Conservation (phyloP, 2,888 invertebrate genomes). For the Vesta saturnalis region DNA sequence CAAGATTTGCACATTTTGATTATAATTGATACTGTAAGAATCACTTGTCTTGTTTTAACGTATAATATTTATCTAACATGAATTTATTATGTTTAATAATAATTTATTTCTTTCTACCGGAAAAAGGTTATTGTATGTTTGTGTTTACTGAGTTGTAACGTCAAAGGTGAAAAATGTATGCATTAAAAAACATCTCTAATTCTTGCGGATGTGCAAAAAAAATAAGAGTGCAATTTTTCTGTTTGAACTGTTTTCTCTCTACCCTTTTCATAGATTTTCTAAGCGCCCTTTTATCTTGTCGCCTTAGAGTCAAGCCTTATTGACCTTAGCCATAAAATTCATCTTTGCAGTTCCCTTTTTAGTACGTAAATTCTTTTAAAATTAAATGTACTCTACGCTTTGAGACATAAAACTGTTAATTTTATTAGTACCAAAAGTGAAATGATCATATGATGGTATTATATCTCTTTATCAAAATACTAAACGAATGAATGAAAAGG, state of each 20-base stretch:
- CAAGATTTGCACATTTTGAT: background rate
- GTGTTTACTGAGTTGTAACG: no score
- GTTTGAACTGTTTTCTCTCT: background rate
- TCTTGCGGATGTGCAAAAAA: background rate
- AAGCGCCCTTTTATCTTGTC: constrained; percentile 6
- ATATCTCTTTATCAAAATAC: background rate
- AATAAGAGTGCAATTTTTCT: constrained; percentile 1
- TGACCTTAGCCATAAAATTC: background rate
- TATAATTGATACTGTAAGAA: background rate
- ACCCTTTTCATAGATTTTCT: constrained; percentile 4
- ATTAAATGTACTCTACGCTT: no score
- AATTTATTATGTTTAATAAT: no score
- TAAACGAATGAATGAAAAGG: background rate
- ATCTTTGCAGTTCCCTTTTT: background rate
- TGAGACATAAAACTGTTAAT: background rate
- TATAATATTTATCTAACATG: no score
- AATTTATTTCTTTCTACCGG: no score
- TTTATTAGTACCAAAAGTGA: background rate
- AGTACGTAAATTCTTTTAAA: background rate
- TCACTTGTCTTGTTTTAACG: no score
- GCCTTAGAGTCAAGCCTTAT: background rate
- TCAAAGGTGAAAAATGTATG: background rate
- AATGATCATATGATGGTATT: background rate
- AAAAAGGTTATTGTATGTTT: no score
- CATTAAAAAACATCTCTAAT: background rate